Base-by-base conservation (phyloP, 2,113 vertebrate genomes). In the Oxygymnocypris stewartii region DNA sequence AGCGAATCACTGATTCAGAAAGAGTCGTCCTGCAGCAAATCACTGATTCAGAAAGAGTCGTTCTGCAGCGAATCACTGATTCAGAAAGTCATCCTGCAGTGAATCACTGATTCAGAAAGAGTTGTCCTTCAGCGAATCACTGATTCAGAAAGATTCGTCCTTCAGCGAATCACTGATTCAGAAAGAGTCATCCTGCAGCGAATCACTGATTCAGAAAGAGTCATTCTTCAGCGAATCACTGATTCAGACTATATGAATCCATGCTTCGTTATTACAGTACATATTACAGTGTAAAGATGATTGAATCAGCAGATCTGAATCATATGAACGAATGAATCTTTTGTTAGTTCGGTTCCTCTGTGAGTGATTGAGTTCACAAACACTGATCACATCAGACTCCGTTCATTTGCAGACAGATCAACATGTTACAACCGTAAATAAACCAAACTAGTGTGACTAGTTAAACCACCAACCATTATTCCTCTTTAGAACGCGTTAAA, bases 71-170 rank as follows among this genome's bases (percentile, higher is more conserved):
- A 31, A 2, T 11, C 44, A 12, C 11, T 47, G 44, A 47, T 11
- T 47, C 44, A 47, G 44, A 47, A 42, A 42, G 44, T 47, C 44
- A 3, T 47, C 12, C 42, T 42, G 42, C 6, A 7, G 42, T 8
- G 42, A 42, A 5, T 11, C 44, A 12, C 18, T 20, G 54, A 57
- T 57, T 59, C 57, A 47, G 11, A 59, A 12, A 31, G 28, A 31
- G 1, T 1, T 2, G 2, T 31, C 2, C 28, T 31, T 1, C 28
- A 31, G 1, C 2, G 28, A 31, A 2, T 11, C 44, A 12, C 11
- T 47, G 44, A 47, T 11, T 47, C 44, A 47, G 44, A 47, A 42
- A 42, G 44, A 47, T 10, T 47, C 44, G 11, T 47, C 12, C 42
- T 42, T 6, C 7, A 7, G 42, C 7, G 42, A 42, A 7, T 11